These are phyloP conservation scores for Mimachlamys varia DNA, from an alignment of 2,888 invertebrate species.

Conservation along the genomic window DNA sequence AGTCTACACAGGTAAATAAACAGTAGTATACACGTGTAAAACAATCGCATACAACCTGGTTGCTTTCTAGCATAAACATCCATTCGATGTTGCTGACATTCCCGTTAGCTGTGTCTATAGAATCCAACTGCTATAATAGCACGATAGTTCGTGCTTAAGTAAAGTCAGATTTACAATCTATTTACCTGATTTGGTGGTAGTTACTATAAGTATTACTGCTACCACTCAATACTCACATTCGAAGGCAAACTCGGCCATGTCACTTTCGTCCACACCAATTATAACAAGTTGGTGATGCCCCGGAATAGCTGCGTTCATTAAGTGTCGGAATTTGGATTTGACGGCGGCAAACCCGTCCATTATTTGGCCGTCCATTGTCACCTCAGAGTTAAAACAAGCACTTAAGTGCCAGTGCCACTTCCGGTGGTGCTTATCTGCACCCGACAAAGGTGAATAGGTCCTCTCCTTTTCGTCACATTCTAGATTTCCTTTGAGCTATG, in stretches of 20 bases:
- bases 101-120: no score
- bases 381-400: neutral
- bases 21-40: no score
- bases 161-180: no score
- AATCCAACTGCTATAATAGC: no score
- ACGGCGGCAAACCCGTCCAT: slow-evolving; percentile 1
- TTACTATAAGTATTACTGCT: neutral
- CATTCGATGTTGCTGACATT: no score
- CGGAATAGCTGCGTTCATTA: neutral
- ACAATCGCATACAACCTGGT: no score
- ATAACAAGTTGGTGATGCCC: slow-evolving; percentile 46
- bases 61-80: no score
- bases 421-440: neutral
- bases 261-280: slow-evolving; percentile 59
- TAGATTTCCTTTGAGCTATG: neutral
- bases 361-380: neutral
- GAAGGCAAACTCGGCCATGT: slow-evolving; percentile 56
- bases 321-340: slow-evolving; percentile 26
- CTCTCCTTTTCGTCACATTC: neutral
- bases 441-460: neutral
- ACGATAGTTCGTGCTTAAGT: no score
- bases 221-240: slow-evolving; percentile 55
- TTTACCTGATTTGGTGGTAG: neutral
- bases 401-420: neutral
- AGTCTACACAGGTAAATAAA: no score